A percentile compares a stretch with the other conserved stretches of the same genome.
Conservation (phyloP, 2,113 vertebrate species). For the Sinosuthora webbiana region DNA sequence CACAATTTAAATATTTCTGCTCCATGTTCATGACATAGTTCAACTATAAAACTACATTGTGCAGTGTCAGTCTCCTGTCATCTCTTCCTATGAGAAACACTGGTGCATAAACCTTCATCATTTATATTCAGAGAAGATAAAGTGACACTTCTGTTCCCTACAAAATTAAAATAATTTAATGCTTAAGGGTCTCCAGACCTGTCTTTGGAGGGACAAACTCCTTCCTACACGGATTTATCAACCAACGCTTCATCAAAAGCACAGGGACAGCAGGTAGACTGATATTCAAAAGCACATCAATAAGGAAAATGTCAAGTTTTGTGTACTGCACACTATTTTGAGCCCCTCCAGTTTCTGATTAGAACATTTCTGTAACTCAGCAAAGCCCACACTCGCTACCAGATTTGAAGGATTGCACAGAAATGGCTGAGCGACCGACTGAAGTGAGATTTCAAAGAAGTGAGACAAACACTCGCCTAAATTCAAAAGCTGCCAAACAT, state of each 20-base stretch:
- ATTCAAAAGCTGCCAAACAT: slow-evolving; percentile 57
- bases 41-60: neutral
- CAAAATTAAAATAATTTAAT: neutral
- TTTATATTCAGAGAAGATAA: neutral
- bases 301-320: neutral
- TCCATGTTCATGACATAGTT: neutral
- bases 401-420: neutral
- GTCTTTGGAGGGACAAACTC: neutral
- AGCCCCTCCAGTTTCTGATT: neutral
- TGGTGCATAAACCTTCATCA: neutral
- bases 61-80: neutral
- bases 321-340: neutral
- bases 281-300: neutral
- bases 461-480: slow-evolving; percentile 18
- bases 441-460: slow-evolving; percentile 50
- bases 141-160: neutral
- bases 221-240: neutral
- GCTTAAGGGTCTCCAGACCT: neutral
- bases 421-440: neutral
- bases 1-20: slow-evolving; percentile 42
- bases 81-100: neutral
- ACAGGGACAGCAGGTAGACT: neutral
- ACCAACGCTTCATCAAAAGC: neutral
- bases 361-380: neutral
- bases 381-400: neutral